phyloP scores from a whole-genome alignment of 2,888 invertebrate genomes.

The Siphonodentalium dalli region DNA sequence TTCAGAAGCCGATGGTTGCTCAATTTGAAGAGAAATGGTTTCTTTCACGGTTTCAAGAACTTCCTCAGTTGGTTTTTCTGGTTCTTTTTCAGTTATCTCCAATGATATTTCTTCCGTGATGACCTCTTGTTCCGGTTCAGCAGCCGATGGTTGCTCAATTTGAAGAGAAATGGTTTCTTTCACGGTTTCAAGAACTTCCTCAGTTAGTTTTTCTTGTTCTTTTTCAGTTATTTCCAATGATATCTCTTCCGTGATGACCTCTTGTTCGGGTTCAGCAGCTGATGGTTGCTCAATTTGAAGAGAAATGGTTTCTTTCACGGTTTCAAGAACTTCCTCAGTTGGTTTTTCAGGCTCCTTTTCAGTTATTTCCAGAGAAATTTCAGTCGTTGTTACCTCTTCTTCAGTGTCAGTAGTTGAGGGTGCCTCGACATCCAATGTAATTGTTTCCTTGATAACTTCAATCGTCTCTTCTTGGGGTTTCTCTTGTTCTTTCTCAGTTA shows the following conservation, averaged over 20 bases:
- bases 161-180: no score
- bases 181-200: no score
- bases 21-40: not conserved
- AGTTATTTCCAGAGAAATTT: not conserved
- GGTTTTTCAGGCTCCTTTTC: not conserved
- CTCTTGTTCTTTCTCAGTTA: not conserved
- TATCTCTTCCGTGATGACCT: constrained; percentile 10
- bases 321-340: not conserved
- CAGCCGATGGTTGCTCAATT: no score
- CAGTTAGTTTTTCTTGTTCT: constrained; percentile 1
- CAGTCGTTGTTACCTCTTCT: not conserved
- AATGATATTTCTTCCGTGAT: no score
- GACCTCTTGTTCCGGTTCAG: no score
- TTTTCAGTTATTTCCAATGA: constrained; percentile 1
- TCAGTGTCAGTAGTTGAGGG: not conserved
- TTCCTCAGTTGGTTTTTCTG: constrained; percentile 27
- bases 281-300: not conserved
- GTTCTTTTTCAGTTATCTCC: no score
- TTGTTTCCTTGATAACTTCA: constrained; percentile 8
- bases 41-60: constrained; percentile 14
- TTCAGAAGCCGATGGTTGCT: constrained; percentile 8
- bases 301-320: no score
- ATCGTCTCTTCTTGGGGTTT: not conserved
- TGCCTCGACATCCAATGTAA: constrained; percentile 5
- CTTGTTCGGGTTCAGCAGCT: not conserved